Conservation (phyloP, 2,797 vertebrate species). For the Macroramphosus scolopax region DNA sequence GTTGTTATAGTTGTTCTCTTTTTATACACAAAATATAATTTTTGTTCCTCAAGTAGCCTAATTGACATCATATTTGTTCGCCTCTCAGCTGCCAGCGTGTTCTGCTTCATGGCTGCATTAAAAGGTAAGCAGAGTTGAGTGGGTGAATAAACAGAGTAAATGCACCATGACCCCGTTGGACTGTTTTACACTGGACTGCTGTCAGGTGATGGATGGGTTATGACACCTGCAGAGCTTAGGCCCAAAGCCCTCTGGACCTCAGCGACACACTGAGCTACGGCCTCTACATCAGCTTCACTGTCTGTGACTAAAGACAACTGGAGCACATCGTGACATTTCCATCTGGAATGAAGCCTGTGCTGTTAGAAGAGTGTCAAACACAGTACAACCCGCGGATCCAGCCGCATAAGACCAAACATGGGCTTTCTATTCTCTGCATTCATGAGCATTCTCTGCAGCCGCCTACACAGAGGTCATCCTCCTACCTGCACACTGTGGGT, state of each 20-base stretch:
- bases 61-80: slow-evolving; percentile 9
- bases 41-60: slow-evolving; percentile 5
- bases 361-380: slow-evolving; percentile 48
- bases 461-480: slow-evolving; percentile 75
- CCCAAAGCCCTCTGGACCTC: slow-evolving; percentile 51
- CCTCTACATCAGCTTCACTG: slow-evolving; percentile 34
- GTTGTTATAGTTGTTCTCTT: too few relatives aligned
- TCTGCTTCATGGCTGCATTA: slow-evolving; percentile 26
- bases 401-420: slow-evolving; percentile 50
- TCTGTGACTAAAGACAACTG: slow-evolving; percentile 63
- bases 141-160: slow-evolving; percentile 53
- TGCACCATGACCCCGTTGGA: slow-evolving; percentile 55
- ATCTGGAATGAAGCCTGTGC: slow-evolving; percentile 47
- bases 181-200: slow-evolving; percentile 54
- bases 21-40: slow-evolving; percentile 6
- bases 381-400: slow-evolving; percentile 40
- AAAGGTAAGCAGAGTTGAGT: slow-evolving; percentile 18
- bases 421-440: slow-evolving; percentile 67
- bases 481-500: slow-evolving; percentile 69
- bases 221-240: slow-evolving; percentile 67
- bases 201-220: slow-evolving; percentile 65
- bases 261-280: slow-evolving; percentile 44
- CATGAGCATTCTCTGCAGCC: slow-evolving; percentile 61
- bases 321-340: slow-evolving; percentile 67
- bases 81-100: slow-evolving; percentile 2